Base-by-base conservation (phyloP, 2,797 vertebrate genomes). In the Varecia variegata region DNA sequence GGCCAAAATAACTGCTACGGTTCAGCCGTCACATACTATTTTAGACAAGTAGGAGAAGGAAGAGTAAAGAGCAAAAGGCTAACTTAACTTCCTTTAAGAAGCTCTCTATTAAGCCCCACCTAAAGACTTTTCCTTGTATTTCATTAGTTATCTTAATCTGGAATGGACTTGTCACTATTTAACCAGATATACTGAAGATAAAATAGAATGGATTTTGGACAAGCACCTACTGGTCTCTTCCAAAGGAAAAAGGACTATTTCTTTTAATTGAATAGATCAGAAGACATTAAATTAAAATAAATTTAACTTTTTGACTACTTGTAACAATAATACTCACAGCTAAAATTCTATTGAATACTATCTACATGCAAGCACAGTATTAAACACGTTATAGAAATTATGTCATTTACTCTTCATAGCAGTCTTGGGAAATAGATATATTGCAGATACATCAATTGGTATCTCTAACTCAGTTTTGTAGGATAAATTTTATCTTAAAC, bases 311-410 rank as follows among this genome's bases (percentile, higher is more conserved):
- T 83, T 87, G 27, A 62, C 8, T 52, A 79, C 14, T 50, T 60
- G 14, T 45, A 88, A 45, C 8, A 86, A 60, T 32, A 80, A 60
- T 0, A 25, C 68, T 20, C 10, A 62, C 32, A 79, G 38, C 9
- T 88, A 88, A 79, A 89, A 65, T 83, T 3, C 2, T 76, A 30
- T 76, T 62, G 58, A 93, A 54, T 56, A 58, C 18, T 90, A 74
- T 92, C 87, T 95, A 80, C 88, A 95, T 95, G 60, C 67, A 92
- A 97, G 27, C 56, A n/a, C 40, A 40, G 18, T 95, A 96, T 95
- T n/a, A 68, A 45, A 70, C 32, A 65, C 9, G 12, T 73, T 10
- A 38, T n/a, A 77, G 12, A 82, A 77, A 73, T 45, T 32, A 67
- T 60, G 11, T 87, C 17, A 67, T 87, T 71, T 77, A 14, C 4